phyloP scores from a whole-genome alignment of 2,797 vertebrate species.

The Manis javanica region DNA sequence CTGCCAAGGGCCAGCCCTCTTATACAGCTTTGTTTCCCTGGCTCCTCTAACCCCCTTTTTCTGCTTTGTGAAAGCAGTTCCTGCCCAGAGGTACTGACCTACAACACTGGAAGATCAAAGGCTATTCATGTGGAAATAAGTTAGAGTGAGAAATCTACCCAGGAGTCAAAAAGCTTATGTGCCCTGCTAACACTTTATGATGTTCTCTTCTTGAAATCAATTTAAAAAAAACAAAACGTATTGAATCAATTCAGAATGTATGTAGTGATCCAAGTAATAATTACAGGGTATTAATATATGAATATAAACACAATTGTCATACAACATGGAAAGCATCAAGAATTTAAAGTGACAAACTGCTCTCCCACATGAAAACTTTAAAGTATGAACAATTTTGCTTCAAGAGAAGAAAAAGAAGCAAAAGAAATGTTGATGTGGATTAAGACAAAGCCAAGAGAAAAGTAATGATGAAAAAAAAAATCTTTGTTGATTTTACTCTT shows the following conservation, averaged over 20 bases:
- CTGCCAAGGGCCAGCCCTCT: neutral
- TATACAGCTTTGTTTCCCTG: neutral
- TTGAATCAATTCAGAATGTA: slow-evolving; percentile 1
- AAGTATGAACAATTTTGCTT: slow-evolving; percentile 12
- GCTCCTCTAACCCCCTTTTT: neutral
- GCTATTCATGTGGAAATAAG: neutral
- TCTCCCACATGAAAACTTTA: neutral
- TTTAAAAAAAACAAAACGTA: neutral
- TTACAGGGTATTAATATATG: neutral
- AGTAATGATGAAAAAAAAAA: neutral
- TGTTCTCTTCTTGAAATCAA: neutral
- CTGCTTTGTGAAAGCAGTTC: neutral
- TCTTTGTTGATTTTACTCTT: neutral
- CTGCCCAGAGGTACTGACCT: neutral
- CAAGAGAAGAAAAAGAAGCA: neutral
- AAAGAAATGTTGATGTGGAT: neutral
- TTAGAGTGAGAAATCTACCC: neutral
- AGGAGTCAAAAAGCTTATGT: neutral
- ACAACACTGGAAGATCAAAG: neutral
- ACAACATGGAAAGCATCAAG: neutral
- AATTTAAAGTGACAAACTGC: neutral
- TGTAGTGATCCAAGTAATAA: neutral
- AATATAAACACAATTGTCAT: neutral
- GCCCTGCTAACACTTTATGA: neutral
- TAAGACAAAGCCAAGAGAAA: neutral